phyloP scores from a whole-genome alignment of 2,797 vertebrate genomes.

The Adelosebastes latens region DNA sequence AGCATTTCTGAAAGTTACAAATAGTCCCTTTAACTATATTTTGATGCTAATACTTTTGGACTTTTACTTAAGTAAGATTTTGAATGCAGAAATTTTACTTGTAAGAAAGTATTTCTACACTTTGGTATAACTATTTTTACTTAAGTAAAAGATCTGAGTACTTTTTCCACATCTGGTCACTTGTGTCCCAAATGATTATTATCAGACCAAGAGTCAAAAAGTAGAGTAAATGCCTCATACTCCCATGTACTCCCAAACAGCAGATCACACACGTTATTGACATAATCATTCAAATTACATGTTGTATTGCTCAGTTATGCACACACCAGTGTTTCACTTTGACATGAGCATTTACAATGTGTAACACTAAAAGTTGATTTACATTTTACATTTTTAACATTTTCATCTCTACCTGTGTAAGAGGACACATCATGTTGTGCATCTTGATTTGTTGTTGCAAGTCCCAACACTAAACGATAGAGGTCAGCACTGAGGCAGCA shows the following conservation, averaged over 20 bases:
- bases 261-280: neutral
- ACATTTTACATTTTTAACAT: neutral
- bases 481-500: neutral
- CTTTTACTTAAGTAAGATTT: no score
- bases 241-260: no score
- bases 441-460: neutral
- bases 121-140: no score
- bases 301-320: neutral
- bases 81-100: no score
- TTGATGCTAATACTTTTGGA: no score
- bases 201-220: neutral
- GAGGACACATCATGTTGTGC: neutral
- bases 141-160: no score
- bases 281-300: neutral
- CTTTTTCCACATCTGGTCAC: neutral
- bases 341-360: no score
- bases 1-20: no score
- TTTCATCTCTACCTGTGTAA: neutral
- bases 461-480: neutral
- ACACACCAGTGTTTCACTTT: neutral
- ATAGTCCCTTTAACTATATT: no score
- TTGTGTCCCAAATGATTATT: neutral
- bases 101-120: no score
- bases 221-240: no score
- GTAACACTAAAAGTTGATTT: no score